Base-by-base conservation (phyloP, 2,113 vertebrate species). In the Rhea pennata region DNA sequence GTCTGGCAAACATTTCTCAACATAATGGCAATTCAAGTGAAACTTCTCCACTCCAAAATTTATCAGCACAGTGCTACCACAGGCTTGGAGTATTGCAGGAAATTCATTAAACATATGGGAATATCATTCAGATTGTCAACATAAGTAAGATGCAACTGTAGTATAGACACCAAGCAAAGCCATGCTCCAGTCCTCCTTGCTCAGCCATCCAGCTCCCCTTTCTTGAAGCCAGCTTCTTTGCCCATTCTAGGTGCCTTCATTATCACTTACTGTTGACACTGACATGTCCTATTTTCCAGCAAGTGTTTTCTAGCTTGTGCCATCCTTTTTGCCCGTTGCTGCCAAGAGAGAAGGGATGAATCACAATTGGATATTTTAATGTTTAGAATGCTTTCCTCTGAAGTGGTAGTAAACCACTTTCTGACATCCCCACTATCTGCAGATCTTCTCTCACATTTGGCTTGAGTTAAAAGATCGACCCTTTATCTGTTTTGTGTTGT, bases 201-300 rank as follows among this genome's bases (percentile, higher is more conserved):
- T 79, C 4, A 22, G 10, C 15, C 21, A 51, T 24, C 67, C 59
- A 64, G 3, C 13, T 73, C 15, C 23, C 27, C 69, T 66, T 15
- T 62, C 80, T 51, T 82, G 70, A 74, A 79, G 79, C 20, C 44
- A 48, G 11, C 58, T 14, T 50, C 24, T 87, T 90, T 85, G 42
- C 66, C 65, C 36, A 11, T 56, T 86, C 33, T 31, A 29, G 31
- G 5, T 77, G 56, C 79, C 42, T 39, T 74, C 31, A 13, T 91
- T 88, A 71, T 16, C 44, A 87, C 97, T 98, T 97, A 98, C 98
- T 90, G 95, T 84, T 92, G 53, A 62, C 98, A 98, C 53, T 97
- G 98, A 61, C 98, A 98, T 0, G 96, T 98, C 96, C 96, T 98
- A 89, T 98, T 98, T 91, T 98, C 98, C 91, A 97, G 97, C 84